phyloP scores from a whole-genome alignment of 2,888 invertebrate species.

The Cosmopolites sordidus region DNA sequence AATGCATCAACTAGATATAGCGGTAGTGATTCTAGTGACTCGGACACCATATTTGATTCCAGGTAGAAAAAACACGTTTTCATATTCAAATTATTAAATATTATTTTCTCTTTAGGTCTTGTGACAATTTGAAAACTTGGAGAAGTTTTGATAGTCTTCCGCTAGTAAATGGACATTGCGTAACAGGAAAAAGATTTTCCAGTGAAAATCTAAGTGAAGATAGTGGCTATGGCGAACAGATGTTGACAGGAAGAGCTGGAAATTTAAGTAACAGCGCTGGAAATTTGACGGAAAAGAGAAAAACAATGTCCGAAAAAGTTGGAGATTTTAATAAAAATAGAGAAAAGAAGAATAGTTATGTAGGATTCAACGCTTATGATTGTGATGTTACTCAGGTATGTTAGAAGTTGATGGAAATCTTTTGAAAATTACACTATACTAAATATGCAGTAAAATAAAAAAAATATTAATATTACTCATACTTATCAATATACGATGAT shows the following conservation, averaged over 20 bases:
- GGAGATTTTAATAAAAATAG: conserved; percentile 12
- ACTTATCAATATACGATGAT: too few species aligned
- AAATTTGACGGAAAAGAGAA: conserved; percentile 38
- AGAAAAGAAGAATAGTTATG: conserved; percentile 32
- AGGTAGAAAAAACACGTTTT: conserved; percentile 23
- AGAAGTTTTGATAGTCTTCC: conserved; percentile 47
- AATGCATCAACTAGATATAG: conserved; percentile 34
- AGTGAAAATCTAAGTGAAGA: conserved; percentile 77
- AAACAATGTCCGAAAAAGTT: conserved; percentile 4
- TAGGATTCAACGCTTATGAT: conserved; percentile 35
- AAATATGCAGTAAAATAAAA: too few species aligned
- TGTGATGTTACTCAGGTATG: conserved; percentile 34
- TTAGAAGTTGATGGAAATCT: too few species aligned
- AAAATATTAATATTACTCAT: too few species aligned
- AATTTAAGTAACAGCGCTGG: conserved; percentile 22
- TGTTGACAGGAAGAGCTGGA: conserved; percentile 21
- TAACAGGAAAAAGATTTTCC: conserved; percentile 53
- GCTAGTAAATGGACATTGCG: conserved; percentile 28
- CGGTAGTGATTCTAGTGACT: conserved; percentile 31
- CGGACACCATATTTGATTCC: conserved; percentile 43
- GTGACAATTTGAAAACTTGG: conserved; percentile 47
- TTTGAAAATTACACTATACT: too few species aligned
- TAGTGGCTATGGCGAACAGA: conserved; percentile 68
- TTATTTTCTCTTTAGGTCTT: conserved; percentile 35
- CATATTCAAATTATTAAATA: background rate